Evolutionary conservation across 2,113 vertebrate species (phyloP), one percentile per base, ranked within the genome.

Genomic region (Indicator maculatus): DNA sequence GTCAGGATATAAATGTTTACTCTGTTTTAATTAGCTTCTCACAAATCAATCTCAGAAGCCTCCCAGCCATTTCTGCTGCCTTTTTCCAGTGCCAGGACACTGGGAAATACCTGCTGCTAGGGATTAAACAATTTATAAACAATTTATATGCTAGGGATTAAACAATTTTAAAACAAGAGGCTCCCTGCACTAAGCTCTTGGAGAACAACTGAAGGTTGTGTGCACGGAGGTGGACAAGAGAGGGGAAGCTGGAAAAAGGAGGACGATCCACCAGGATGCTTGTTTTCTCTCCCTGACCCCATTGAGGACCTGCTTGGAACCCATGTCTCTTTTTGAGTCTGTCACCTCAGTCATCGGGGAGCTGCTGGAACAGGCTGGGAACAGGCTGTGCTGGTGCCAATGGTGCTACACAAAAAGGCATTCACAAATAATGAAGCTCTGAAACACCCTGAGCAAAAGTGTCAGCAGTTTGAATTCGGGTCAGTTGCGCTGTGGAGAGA

Each of bases 291-390:
- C 33, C 36, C 69, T 93, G 86, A 90, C 83, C 69, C 86, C 65
- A 52, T n/a, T 90, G 90, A 71, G 77, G 80, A 92, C 78, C 82
- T 69, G 65, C 70, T 90, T 1, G 1, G 86, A 86, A 73, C 83
- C 83, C 47, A 21, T 78, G 92, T 50, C 65, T 94, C 33, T 6
- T 96, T 96, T 84, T 0, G 18, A 83, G 70, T 38, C 88, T 64
- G 83, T 93, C 86, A 90, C 90, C 70, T 93, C 93, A 86, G 83
- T 39, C 73, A 39, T 53, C 6, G 3, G 73, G 86, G 86, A 90
- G 90, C 86, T 92, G 93, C 90, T 96, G 95, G 93, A 96, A 96
- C 93, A 96, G 90, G 47, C 93, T 88, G 83, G 88, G 96, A 95
- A 96, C 93, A 95, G 61, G 77, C 90, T 93, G 95, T 96, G 90